phyloP scores from a whole-genome alignment of 2,888 invertebrate species.

The Ennomos quercinarius region DNA sequence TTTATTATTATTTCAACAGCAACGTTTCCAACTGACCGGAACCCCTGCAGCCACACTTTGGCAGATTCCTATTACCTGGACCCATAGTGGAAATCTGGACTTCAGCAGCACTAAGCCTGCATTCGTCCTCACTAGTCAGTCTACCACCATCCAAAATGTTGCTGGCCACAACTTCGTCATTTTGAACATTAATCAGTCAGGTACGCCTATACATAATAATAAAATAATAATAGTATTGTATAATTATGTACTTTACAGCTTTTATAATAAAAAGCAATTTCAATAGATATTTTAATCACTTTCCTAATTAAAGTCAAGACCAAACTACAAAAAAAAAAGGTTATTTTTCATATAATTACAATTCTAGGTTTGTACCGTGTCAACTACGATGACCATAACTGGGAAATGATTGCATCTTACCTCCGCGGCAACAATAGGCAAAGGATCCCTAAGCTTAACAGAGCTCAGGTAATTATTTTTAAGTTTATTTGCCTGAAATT shows the following conservation, averaged over 20 bases:
- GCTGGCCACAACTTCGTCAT: constrained; percentile 83
- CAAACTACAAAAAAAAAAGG: too few relatives aligned
- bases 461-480: constrained; percentile 87
- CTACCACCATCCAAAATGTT: constrained; percentile 44
- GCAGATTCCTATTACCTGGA: constrained; percentile 78
- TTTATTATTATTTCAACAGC: constrained; percentile 45
- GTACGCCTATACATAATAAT: constrained; percentile 46
- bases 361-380: constrained; percentile 87
- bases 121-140: constrained; percentile 51
- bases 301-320: too few relatives aligned
- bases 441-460: constrained; percentile 88
- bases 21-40: constrained; percentile 66
- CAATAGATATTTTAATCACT: too few relatives aligned
- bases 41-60: constrained; percentile 52
- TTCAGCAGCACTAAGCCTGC: constrained; percentile 70
- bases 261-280: too few relatives aligned
- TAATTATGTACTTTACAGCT: too few relatives aligned
- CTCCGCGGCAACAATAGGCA: constrained; percentile 67
- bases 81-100: constrained; percentile 63
- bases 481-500: constrained; percentile 13
- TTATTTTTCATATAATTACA: too few relatives aligned
- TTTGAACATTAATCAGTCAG: constrained; percentile 80
- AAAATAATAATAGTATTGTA: too few relatives aligned
- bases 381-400: constrained; percentile 86
- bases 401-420: constrained; percentile 80